Percentiles rank a stretch among this genome's conserved stretches.
Conservation (phyloP, 2,797 vertebrate genomes). For the Notoglanidium macrostoma region DNA sequence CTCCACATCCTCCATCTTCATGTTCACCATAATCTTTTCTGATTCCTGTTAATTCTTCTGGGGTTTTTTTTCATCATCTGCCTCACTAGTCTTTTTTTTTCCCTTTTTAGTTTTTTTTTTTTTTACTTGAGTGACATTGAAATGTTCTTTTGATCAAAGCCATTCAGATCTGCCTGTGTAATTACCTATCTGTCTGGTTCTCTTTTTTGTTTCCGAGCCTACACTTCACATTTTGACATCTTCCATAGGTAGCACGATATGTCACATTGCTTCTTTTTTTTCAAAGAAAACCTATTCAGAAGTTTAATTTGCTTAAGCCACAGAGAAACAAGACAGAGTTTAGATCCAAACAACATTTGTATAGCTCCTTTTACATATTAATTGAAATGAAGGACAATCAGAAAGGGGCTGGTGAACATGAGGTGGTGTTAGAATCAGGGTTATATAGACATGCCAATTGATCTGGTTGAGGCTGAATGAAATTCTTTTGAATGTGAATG, state of each 20-base stretch:
- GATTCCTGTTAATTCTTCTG: background rate
- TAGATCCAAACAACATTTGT: background rate
- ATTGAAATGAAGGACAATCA: background rate
- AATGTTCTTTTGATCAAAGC: slow-evolving; percentile 38
- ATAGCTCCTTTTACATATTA: background rate
- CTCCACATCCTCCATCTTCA: slow-evolving; percentile 3
- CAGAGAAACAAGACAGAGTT: background rate
- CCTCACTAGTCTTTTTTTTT: background rate
- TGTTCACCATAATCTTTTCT: background rate
- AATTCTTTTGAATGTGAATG: background rate
- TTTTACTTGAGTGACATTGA: slow-evolving; percentile 33
- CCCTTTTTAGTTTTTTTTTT: background rate
- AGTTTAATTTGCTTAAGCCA: background rate
- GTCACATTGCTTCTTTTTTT: background rate
- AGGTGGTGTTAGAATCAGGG: background rate
- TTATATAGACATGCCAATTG: background rate
- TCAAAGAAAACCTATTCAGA: no score
- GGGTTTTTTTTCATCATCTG: background rate
- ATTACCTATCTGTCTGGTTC: slow-evolving; percentile 22
- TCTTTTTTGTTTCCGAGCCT: background rate
- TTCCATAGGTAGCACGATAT: background rate
- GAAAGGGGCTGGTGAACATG: background rate
- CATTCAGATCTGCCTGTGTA: slow-evolving; percentile 31
- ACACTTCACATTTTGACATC: slow-evolving; percentile 32
- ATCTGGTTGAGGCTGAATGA: slow-evolving; percentile 1